Base-by-base conservation (phyloP, 2,888 invertebrate species). In the Petrophora chlorosata region DNA sequence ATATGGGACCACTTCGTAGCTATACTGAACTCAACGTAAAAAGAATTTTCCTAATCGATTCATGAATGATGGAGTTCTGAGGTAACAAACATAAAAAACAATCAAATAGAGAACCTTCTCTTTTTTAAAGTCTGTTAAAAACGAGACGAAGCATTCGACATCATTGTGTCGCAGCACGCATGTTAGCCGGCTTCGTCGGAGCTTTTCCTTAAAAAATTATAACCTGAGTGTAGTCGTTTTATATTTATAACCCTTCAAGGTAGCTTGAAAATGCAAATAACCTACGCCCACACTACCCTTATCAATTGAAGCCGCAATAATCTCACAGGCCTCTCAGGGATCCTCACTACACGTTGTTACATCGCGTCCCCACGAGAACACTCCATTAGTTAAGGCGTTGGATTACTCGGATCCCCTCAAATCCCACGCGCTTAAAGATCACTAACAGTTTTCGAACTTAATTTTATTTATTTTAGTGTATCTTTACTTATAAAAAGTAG, bases 371-470 rank as follows among this genome's bases (percentile, higher is more conserved):
- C 59, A 19, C 17, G 53, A 46, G 59, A 16, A 46, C 43, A 53
- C 54, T 59, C 50, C 56, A 57, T 59, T 59, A 59, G 38, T 23
- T 30, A 28, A 39, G 49, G 51, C 49, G 59, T 52, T 51, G 53
- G 56, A 56, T 56, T 59, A 52, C 41, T 28, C 25, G 10, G 13
- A 51, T 36, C 53, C 53, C 34, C 50, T 48, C 28, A 46, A 49
- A 51, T 44, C 53, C 32, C 35, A 7, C 7, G 23, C 44, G 38
- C 30, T 46, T 38, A 35, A 38, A 41, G 44, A 41, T 49, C 55
- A 48, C 48, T 56, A 49, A 38, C 39, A 47, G 54, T 46, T 50
- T 54, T 44, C 29, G 30, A 45, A 33, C 30, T 29, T 28, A 46
- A 30, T 39, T 39, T 39, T 4, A 5, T 22, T 19, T 4, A 4